Evolutionary conservation across 2,888 invertebrate genomes (phyloP).

Genomic region (Bellardia pandia): DNA sequence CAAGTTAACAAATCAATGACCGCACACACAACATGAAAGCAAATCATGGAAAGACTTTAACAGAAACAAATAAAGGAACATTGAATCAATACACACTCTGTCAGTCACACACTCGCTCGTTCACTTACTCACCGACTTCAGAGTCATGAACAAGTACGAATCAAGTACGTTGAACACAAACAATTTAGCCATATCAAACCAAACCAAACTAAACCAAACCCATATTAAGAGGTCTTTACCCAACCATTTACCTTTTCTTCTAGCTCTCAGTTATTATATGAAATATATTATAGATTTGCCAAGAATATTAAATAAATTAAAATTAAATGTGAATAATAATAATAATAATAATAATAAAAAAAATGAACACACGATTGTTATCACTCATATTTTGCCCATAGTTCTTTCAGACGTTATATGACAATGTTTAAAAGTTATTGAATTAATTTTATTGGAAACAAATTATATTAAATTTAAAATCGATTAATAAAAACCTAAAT

Average conservation of each 20-base stretch:
- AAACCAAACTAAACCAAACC: conserved; percentile 30
- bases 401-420: conserved; percentile 4
- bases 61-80: conserved; percentile 2
- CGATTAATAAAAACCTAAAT: not conserved
- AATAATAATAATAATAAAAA: conserved; percentile 35
- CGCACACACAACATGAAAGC: conserved; percentile 13
- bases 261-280: conserved; percentile 6
- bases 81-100: conserved; percentile 17
- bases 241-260: conserved; percentile 4
- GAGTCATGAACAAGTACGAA: not conserved
- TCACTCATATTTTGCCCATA: conserved; percentile 47
- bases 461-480: conserved; percentile 16
- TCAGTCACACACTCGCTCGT: conserved; percentile 26
- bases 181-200: not conserved
- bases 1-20: conserved; percentile 59
- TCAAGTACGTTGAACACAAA: not conserved
- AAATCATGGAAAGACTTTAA: not conserved
- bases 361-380: conserved; percentile 78
- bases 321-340: not conserved
- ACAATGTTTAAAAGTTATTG: conserved; percentile 14
- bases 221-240: conserved; percentile 43
- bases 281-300: conserved; percentile 58
- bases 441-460: not conserved
- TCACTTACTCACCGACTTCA: conserved; percentile 17
- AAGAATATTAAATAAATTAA: conserved; percentile 62